Base-by-base conservation (phyloP, 2,888 invertebrate genomes). In the Synergus laeviventris region DNA sequence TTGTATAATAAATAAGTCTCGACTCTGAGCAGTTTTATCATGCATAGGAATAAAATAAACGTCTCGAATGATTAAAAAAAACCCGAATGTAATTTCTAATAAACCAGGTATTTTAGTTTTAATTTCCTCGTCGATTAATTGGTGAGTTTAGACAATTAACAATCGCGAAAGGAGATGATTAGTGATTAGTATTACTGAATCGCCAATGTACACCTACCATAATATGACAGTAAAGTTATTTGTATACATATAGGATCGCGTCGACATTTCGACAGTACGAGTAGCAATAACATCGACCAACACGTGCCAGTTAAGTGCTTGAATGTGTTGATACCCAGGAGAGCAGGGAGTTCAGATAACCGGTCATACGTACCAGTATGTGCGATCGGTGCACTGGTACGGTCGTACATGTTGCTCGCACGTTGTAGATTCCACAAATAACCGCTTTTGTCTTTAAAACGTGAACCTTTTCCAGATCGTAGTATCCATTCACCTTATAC, bases 401-500 rank as follows among this genome's bases (percentile, higher is more conserved):
- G 64, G 21, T 64, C 21, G 64, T 42, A 39, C 64, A 64, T 64
- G 64, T 39, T 18, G 39, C 21, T 64, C n/a, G 21, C 42, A 64
- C 64, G 42, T 42, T 18, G 12, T 39, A 64, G 42, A 11, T 64
- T 21, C 64, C 18, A 18, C 18, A 21, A 21, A 18, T 64, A 42
- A 64, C 38, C 18, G 11, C 64, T 39, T 64, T 64, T 64, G 64
- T 64, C 39, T 45, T 49, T n/a, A n/a, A 49, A 45, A 66, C 66
- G 31, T 31, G 16, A 45, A 45, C 16, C 42, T 49, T 66, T 59
- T 59, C 64, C 73, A 73, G 64, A 75, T 60, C 64, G 8, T 42
- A 54, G 59, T 42, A 39, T 49, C 56, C 61, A 61, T 42, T 74
- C 61, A 73, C 74, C 64, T 74, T 74, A 66, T 74, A 39, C 74